A percentile compares a stretch with the other conserved stretches of the same genome.
These are phyloP conservation scores for Erebia aethiops DNA, from an alignment of 2,888 invertebrate genomes.

Conservation along the genomic window DNA sequence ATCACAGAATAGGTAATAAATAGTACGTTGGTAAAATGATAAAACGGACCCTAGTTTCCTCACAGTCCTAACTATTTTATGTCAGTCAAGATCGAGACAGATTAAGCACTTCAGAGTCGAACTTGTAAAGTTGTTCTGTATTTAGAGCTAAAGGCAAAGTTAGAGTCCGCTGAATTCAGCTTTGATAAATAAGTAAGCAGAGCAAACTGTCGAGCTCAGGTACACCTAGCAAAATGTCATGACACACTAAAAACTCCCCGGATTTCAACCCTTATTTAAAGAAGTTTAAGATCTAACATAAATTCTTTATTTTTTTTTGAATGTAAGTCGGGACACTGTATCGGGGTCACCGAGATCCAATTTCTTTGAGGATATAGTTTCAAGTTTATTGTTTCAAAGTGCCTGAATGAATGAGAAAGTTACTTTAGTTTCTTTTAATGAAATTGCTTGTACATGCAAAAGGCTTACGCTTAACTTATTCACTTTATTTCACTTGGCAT, in stretches of 20 bases:
- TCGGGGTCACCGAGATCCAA: slow-evolving; percentile 30
- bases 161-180: slow-evolving; percentile 26
- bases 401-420: slow-evolving; percentile 24
- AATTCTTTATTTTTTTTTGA: neutral
- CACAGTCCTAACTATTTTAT: neutral
- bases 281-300: slow-evolving; percentile 9
- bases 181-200: slow-evolving; percentile 30
- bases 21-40: too few species aligned
- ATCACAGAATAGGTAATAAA: too few species aligned
- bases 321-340: slow-evolving; percentile 2
- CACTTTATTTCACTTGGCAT: slow-evolving; percentile 14
- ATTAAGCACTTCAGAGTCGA: slow-evolving; percentile 6
- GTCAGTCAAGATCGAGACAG: neutral
- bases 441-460: slow-evolving; percentile 36
- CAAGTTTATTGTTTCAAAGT: slow-evolving; percentile 37
- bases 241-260: neutral
- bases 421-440: slow-evolving; percentile 37
- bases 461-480: slow-evolving; percentile 30
- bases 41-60: too few species aligned
- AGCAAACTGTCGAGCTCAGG: slow-evolving; percentile 6
- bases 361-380: slow-evolving; percentile 35
- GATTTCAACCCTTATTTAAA: slow-evolving; percentile 15
- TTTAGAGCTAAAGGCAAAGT: slow-evolving; percentile 24
- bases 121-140: slow-evolving; percentile 18
- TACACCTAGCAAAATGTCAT: slow-evolving; percentile 15